phyloP scores from a whole-genome alignment of 2,888 invertebrate genomes.

The Macrosoma leucophasiata region DNA sequence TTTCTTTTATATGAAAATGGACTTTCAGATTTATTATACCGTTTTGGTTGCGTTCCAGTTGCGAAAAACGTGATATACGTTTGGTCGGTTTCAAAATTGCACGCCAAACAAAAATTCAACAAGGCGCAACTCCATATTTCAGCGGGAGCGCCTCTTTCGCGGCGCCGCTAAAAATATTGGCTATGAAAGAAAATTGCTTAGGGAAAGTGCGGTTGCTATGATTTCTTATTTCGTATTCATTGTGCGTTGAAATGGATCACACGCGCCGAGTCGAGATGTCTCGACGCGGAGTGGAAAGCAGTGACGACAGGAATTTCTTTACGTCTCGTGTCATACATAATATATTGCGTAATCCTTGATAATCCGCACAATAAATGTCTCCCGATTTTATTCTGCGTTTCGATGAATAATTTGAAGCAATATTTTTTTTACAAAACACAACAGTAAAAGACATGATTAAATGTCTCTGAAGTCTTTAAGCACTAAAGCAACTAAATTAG shows the following conservation, averaged over 20 bases:
- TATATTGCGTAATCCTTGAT: slow-evolving; percentile 13
- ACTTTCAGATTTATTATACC: slow-evolving; percentile 70
- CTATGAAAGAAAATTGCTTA: slow-evolving; percentile 63
- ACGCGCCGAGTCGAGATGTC: slow-evolving; percentile 41
- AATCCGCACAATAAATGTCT: too few relatives aligned
- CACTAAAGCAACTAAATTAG: too few relatives aligned
- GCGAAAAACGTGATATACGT: slow-evolving; percentile 61
- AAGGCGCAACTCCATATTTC: slow-evolving; percentile 58
- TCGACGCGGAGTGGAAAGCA: slow-evolving; percentile 27
- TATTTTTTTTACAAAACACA: too few relatives aligned
- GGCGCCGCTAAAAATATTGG: slow-evolving; percentile 54
- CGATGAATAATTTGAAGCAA: too few relatives aligned
- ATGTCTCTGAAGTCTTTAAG: too few relatives aligned
- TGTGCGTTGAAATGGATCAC: slow-evolving; percentile 62
- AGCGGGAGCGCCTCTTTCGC: slow-evolving; percentile 43
- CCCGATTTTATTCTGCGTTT: too few relatives aligned
- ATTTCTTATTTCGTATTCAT: slow-evolving; percentile 71
- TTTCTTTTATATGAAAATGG: slow-evolving; percentile 75
- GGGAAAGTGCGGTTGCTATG: slow-evolving; percentile 62
- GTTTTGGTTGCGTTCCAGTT: slow-evolving; percentile 62
- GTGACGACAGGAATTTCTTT: slow-evolving; percentile 31
- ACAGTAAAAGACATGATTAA: too few relatives aligned
- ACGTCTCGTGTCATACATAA: slow-evolving; percentile 17
- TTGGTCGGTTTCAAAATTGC: slow-evolving; percentile 56
- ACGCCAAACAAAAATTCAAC: slow-evolving; percentile 64